Conservation (phyloP, 2,797 vertebrate genomes). For the Tympanoctomys barrerae region DNA sequence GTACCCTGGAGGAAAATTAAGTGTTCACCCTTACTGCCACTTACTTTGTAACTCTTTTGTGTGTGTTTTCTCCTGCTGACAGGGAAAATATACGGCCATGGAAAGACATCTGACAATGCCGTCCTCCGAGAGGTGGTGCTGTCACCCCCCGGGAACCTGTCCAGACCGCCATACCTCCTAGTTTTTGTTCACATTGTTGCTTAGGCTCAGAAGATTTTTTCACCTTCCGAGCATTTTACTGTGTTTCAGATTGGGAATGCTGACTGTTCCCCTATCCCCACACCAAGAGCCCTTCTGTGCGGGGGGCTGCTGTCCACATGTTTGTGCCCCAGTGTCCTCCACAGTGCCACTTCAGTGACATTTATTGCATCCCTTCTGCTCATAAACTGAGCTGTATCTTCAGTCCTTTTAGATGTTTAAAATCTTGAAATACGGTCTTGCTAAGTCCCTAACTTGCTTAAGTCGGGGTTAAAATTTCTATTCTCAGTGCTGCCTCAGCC, state of each 20-base stretch:
- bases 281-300: neutral
- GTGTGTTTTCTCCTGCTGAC: neutral
- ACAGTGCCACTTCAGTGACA: neutral
- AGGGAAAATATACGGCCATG: neutral
- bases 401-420: neutral
- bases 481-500: neutral
- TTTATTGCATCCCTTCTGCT: neutral
- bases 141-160: neutral
- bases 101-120: neutral
- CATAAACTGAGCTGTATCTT: neutral
- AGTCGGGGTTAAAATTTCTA: neutral
- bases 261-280: neutral
- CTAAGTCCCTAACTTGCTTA: neutral
- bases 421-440: neutral
- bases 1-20: slow-evolving; percentile 30
- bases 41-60: neutral
- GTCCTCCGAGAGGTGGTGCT: neutral
- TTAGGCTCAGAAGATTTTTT: neutral
- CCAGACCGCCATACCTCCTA: neutral
- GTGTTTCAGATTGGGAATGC: neutral
- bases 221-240: neutral
- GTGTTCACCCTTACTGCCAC: neutral
- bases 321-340: neutral
- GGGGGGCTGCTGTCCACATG: neutral
- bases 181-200: neutral